Conservation (phyloP, 2,888 invertebrate species). For the Perizoma affinitatum region DNA sequence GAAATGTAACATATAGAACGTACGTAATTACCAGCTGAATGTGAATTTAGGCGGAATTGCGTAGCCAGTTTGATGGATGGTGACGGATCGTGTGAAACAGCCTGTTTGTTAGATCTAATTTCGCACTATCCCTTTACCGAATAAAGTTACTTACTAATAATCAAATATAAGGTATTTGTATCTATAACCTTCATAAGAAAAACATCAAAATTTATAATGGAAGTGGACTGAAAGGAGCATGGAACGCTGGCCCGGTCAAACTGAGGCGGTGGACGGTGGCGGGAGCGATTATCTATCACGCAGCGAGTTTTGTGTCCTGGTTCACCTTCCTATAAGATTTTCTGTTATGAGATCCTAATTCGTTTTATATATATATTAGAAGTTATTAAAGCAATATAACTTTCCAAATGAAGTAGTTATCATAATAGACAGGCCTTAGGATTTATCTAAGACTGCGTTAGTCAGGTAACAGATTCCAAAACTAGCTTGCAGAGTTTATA, state of each 20-base stretch:
- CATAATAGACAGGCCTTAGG: no score
- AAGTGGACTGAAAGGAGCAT: no score
- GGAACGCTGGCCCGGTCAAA: no score
- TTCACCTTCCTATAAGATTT: no score
- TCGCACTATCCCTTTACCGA: slow-evolving; percentile 9
- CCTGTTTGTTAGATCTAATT: slow-evolving; percentile 27
- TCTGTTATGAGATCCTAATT: no score
- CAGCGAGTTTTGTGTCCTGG: no score
- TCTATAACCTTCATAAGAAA: not conserved
- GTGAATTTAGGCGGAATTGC: slow-evolving; percentile 44
- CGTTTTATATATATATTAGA: no score
- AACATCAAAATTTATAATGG: no score
- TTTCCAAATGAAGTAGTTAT: no score
- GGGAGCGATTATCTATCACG: not conserved
- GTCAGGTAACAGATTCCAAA: not conserved
- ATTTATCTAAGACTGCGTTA: no score
- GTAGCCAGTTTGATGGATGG: slow-evolving; percentile 53
- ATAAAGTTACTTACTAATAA: not conserved
- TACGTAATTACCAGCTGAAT: slow-evolving; percentile 46
- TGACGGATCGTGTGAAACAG: slow-evolving; percentile 54
- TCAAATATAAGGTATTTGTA: not conserved
- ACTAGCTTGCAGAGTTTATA: not conserved
- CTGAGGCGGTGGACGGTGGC: no score
- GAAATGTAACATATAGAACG: slow-evolving; percentile 29
- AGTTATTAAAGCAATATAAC: no score